Evolutionary conservation across 2,113 vertebrate genomes (phyloP), one percentile per base, ranked within the genome.

Genomic region (Perccottus glenii): DNA sequence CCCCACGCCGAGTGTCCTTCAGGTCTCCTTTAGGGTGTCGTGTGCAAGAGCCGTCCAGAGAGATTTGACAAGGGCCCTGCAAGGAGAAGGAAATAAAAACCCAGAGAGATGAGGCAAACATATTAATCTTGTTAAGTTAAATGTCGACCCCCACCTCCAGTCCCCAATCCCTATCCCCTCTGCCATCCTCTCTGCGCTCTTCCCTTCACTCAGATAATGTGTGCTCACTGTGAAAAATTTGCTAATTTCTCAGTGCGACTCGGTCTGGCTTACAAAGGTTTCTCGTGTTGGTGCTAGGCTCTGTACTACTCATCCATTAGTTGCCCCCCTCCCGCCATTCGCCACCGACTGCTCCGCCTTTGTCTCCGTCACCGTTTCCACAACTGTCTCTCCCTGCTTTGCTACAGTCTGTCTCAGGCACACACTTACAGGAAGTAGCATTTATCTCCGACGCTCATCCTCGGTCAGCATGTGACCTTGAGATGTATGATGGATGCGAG

Each of bases 41-140:
- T 90, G 72, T 88, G 82, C 81, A 83, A 83, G 80, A 85, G 89
- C 80, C 75, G 87, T 90, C 89, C 85, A 84, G 84, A 85, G 88
- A 90, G 89, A 91, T 90, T 90, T 89, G 88, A 90, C 87, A 87
- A 88, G 89, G 88, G 80, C 87, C 85, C 85, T 78, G 88, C 83
- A 85, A 89, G 88, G 88, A 89, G 85, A 89, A 78, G 80, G 82
- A 90, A 90, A 88, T 90, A 88, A 89, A 55, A 89, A 91, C 79
- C 78, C 82, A 78, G 80, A 89, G 89, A 91, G 87, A 88, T 87
- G 83, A 83, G 87, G 82, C 85, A 90, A 88, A 88, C 77, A 83
- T 87, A 90, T 91, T 89, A 88, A 91, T 90, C 89, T 91, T 90
- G 89, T 91, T 91, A 91, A 90, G 87, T 90, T 90, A 89, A 90